Evolutionary conservation across 2,113 vertebrate genomes (phyloP).

Genomic region (Pagrus major): DNA sequence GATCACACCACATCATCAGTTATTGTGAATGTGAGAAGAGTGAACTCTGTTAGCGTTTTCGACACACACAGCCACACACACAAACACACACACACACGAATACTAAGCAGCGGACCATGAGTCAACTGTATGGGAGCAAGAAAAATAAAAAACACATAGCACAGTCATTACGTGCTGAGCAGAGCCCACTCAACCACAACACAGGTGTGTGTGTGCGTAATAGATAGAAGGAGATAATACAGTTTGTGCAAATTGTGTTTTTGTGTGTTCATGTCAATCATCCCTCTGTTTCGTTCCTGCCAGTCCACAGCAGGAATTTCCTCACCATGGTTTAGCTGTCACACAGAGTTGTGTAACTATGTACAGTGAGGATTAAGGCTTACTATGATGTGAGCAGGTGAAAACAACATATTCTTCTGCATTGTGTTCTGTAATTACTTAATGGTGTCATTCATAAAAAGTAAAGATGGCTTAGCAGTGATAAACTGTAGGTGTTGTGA

Average conservation of each 20-base stretch:
- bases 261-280: slow-evolving; percentile 56
- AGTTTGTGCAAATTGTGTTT: slow-evolving; percentile 30
- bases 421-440: slow-evolving; percentile 12
- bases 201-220: slow-evolving; percentile 28
- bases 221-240: slow-evolving; percentile 8
- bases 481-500: background rate
- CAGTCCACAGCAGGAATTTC: slow-evolving; percentile 51
- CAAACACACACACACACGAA: slow-evolving; percentile 38
- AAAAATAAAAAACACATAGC: slow-evolving; percentile 76
- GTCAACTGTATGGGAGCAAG: slow-evolving; percentile 70
- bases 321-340: slow-evolving; percentile 54
- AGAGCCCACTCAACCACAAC: slow-evolving; percentile 71
- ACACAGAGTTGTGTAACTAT: slow-evolving; percentile 41
- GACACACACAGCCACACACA: slow-evolving; percentile 51
- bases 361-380: slow-evolving; percentile 48
- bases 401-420: slow-evolving; percentile 3
- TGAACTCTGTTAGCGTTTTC: slow-evolving; percentile 70
- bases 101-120: slow-evolving; percentile 55
- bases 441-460: slow-evolving; percentile 27
- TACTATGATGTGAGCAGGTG: background rate
- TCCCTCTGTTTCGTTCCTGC: slow-evolving; percentile 28
- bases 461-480: background rate
- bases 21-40: slow-evolving; percentile 69
- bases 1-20: slow-evolving; percentile 74
- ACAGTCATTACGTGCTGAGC: slow-evolving; percentile 68